These are phyloP conservation scores for Penaeus vannamei DNA, from an alignment of 1,140 invertebrate genomes.

Conservation along the genomic window DNA sequence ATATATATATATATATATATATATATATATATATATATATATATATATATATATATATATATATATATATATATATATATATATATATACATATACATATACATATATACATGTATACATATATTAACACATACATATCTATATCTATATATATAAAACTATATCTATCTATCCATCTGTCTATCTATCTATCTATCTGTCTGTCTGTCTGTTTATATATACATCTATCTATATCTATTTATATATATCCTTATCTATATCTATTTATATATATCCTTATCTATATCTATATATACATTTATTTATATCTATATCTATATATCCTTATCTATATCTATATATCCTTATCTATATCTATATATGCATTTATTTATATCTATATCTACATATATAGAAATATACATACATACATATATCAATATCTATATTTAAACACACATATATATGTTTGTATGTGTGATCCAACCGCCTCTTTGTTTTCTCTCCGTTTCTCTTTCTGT, in stretches of 20 bases:
- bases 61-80: too few species aligned
- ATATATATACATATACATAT: too few species aligned
- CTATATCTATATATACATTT: background rate
- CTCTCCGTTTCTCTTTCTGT: background rate
- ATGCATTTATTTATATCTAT: background rate
- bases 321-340: background rate
- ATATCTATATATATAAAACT: too few species aligned
- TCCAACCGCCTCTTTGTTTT: background rate
- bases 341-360: background rate
- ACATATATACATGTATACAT: too few species aligned
- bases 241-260: background rate
- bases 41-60: too few species aligned
- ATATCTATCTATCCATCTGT: too few species aligned
- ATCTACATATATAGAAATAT: background rate
- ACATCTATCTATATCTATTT: too few species aligned
- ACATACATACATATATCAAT: conserved; percentile 8
- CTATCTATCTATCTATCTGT: too few species aligned
- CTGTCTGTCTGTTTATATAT: too few species aligned
- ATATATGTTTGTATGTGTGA: background rate
- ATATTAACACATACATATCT: too few species aligned
- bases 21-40: too few species aligned
- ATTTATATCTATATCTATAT: background rate
- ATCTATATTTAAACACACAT: background rate
- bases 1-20: too few species aligned
- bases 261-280: background rate